Evolutionary conservation across 1,140 invertebrate genomes (phyloP).

Genomic region (Tenebrio molitor): DNA sequence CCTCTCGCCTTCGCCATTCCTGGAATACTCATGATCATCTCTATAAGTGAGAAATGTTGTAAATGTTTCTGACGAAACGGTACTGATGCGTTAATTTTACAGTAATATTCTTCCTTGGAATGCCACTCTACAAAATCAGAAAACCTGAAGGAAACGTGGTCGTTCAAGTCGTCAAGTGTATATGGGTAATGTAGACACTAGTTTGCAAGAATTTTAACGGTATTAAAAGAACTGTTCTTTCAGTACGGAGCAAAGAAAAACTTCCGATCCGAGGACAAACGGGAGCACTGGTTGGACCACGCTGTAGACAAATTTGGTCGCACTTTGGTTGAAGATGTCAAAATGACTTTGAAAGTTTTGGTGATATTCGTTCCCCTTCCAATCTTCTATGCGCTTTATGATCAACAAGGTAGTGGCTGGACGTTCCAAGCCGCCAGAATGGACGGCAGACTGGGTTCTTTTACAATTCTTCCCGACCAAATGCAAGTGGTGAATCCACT

Average conservation of each 20-base stretch:
- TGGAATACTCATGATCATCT: conserved; percentile 86
- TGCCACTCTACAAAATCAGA: conserved; percentile 81
- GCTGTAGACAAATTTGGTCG: conserved; percentile 80
- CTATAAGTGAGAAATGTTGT: conserved; percentile 74
- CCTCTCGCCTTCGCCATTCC: conserved; percentile 94
- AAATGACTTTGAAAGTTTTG: conserved; percentile 79
- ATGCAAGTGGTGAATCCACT: conserved; percentile 90
- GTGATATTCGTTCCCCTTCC: conserved; percentile 87
- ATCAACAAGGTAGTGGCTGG: conserved; percentile 90
- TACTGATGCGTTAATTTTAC: conserved; percentile 66
- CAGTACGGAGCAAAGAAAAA: conserved; percentile 67
- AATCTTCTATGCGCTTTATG: conserved; percentile 91
- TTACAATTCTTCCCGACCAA: conserved; percentile 87
- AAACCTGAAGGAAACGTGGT: conserved; percentile 88
- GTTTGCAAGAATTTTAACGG: background rate
- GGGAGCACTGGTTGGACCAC: conserved; percentile 86
- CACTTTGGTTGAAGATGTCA: conserved; percentile 81
- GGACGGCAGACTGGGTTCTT: conserved; percentile 76
- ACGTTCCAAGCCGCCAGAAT: conserved; percentile 32
- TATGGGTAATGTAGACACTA: conserved; percentile 76
- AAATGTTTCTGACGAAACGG: too few relatives aligned
- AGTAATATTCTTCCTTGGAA: conserved; percentile 88
- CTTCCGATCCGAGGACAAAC: conserved; percentile 67
- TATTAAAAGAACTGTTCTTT: too few relatives aligned
- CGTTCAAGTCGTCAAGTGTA: conserved; percentile 81